Conservation (phyloP, 2,113 vertebrate species). For the Oplegnathus fasciatus region DNA sequence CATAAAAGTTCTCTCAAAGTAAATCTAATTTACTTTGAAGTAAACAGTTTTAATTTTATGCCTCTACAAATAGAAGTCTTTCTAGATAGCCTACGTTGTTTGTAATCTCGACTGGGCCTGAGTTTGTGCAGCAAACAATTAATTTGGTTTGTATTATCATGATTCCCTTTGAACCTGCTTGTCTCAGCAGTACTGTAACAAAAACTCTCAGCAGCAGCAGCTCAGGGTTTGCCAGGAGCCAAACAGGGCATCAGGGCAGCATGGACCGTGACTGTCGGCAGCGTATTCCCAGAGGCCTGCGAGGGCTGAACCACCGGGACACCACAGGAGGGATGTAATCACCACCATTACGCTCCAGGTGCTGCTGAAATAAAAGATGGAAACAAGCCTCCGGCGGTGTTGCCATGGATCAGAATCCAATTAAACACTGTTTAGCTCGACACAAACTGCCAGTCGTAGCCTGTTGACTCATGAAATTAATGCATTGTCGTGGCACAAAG, state of each 20-base stretch:
- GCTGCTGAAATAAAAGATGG: slow-evolving; percentile 78
- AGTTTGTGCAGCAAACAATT: slow-evolving; percentile 70
- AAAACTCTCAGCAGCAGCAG: slow-evolving; percentile 38
- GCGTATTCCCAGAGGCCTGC: slow-evolving; percentile 64
- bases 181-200: slow-evolving; percentile 51
- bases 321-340: slow-evolving; percentile 80
- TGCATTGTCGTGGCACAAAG: slow-evolving; percentile 82
- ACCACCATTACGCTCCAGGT: slow-evolving; percentile 83
- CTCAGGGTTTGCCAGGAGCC: slow-evolving; percentile 56
- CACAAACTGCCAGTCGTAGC: slow-evolving; percentile 81
- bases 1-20: slow-evolving; percentile 13
- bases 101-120: slow-evolving; percentile 20
- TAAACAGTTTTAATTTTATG: slow-evolving; percentile 31
- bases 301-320: slow-evolving; percentile 59
- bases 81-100: slow-evolving; percentile 26
- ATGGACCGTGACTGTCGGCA: slow-evolving; percentile 78
- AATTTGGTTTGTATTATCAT: slow-evolving; percentile 69
- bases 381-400: slow-evolving; percentile 79
- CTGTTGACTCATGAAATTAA: slow-evolving; percentile 88
- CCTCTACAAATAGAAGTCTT: slow-evolving; percentile 18
- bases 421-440: slow-evolving; percentile 86
- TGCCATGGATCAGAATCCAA: slow-evolving; percentile 85
- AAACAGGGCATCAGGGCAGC: slow-evolving; percentile 74
- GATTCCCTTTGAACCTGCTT: slow-evolving; percentile 72
- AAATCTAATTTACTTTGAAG: slow-evolving; percentile 34